Evolutionary conservation across 2,888 invertebrate species (phyloP), one percentile per base, ranked within the genome.

Genomic region (Autographa pulchrina): DNA sequence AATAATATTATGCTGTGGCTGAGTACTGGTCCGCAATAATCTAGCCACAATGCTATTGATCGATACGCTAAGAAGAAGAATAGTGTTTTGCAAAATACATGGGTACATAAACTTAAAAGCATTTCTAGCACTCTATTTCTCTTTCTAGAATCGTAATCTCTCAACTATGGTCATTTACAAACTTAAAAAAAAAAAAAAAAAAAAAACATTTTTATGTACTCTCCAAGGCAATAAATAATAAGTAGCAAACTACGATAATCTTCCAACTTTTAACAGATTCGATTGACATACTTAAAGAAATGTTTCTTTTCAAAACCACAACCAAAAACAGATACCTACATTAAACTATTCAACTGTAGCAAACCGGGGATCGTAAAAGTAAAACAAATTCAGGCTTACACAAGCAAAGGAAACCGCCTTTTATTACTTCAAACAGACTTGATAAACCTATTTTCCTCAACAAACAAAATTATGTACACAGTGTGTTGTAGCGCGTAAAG

Each of bases 381-480:
- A 70, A 70, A 77, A 65, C 72, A 80, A 72, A 83, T 74, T 75
- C 65, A 65, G 58, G 54, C 58, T 58, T 52, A 35, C 32, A 72
- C 41, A 25, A 65, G 63, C 61, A 82, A 75, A 70, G 68, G 32
- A 75, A 81, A 72, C 83, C 76, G 70, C 75, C 76, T 86, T 83
- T 82, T 82, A 83, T 76, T 75, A 78, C 78, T 70, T 71, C 80
- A 85, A 85, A 86, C 80, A 80, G 79, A 82, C 78, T 76, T 77
- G 81, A 84, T 85, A 85, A 85, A 85, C 84, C 83, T 79, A 86
- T 86, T 86, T 78, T 59, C 74, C 63, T 77, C 67, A 66, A 77
- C 84, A 86, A 88, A 88, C 80, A 87, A 82, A 85, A 87, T 86
- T 86, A 85, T 81, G 70, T 71, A 79, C 73, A 77, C 67, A 79